These are phyloP conservation scores for Thumatha senex DNA, from an alignment of 2,888 invertebrate genomes.

Conservation along the genomic window DNA sequence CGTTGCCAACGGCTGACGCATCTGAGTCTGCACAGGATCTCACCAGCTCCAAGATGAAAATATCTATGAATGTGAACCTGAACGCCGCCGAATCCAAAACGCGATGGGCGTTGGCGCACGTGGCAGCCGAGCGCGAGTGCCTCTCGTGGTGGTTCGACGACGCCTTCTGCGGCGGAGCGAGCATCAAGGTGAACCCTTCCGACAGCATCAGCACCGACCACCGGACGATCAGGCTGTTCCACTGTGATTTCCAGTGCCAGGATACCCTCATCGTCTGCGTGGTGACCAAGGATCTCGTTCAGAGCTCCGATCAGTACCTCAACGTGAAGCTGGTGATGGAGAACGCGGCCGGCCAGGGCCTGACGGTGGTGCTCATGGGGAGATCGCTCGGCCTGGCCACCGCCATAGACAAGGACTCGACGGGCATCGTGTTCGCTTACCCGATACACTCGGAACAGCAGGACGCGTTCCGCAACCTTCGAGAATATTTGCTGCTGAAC, in stretches of 20 bases:
- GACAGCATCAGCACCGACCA: constrained; percentile 44
- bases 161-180: constrained; percentile 80
- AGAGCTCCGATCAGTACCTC: constrained; percentile 47
- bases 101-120: constrained; percentile 44
- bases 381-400: constrained; percentile 25
- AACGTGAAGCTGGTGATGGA: constrained; percentile 48
- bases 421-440: constrained; percentile 27
- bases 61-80: constrained; percentile 49
- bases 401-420: constrained; percentile 1
- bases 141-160: constrained; percentile 63
- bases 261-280: constrained; percentile 58
- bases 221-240: constrained; percentile 54
- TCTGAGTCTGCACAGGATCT: constrained; percentile 29
- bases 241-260: constrained; percentile 60
- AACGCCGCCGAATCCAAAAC: constrained; percentile 24
- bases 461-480: constrained; percentile 42
- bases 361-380: constrained; percentile 46
- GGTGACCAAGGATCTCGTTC: constrained; percentile 57
- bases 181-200: constrained; percentile 69
- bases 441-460: constrained; percentile 29
- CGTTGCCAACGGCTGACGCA: constrained; percentile 6
- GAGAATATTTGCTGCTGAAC: constrained; percentile 57
- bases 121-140: constrained; percentile 57
- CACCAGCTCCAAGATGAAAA: constrained; percentile 6
- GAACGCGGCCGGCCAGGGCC: constrained; percentile 21